Conservation (phyloP, 2,888 invertebrate species). For the Cylloceria caligata region DNA sequence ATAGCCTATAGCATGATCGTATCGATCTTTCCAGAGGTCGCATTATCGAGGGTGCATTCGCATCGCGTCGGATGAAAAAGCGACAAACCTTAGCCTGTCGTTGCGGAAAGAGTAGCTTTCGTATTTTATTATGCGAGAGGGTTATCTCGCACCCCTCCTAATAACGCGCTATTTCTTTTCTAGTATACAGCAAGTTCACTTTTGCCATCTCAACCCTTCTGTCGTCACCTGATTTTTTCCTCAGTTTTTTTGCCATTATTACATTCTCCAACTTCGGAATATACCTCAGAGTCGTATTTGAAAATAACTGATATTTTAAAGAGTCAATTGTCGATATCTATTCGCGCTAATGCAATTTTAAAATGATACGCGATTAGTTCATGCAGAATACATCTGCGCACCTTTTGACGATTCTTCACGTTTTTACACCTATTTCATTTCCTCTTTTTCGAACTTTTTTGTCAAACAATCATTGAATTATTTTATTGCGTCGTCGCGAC, state of each 20-base stretch:
- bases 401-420: too few relatives aligned
- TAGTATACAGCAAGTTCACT: background rate
- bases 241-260: background rate
- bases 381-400: too few relatives aligned
- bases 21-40: slow-evolving; percentile 61
- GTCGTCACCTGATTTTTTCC: slow-evolving; percentile 17
- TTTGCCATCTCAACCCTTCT: background rate
- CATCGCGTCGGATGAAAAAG: slow-evolving; percentile 49
- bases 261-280: background rate
- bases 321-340: background rate
- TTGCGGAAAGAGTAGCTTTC: slow-evolving; percentile 75
- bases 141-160: slow-evolving; percentile 64
- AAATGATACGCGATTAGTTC: too few relatives aligned
- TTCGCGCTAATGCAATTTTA: background rate
- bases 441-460: background rate
- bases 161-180: slow-evolving; percentile 48
- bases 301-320: background rate
- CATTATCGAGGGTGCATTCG: slow-evolving; percentile 51
- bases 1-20: slow-evolving; percentile 65
- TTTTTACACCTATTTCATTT: background rate
- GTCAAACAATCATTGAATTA: background rate
- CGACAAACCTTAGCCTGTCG: slow-evolving; percentile 78
- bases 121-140: slow-evolving; percentile 77
- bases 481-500: background rate
- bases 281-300: background rate